These are phyloP conservation scores for Prionace glauca DNA, from an alignment of 2,797 vertebrate species.

Conservation along the genomic window DNA sequence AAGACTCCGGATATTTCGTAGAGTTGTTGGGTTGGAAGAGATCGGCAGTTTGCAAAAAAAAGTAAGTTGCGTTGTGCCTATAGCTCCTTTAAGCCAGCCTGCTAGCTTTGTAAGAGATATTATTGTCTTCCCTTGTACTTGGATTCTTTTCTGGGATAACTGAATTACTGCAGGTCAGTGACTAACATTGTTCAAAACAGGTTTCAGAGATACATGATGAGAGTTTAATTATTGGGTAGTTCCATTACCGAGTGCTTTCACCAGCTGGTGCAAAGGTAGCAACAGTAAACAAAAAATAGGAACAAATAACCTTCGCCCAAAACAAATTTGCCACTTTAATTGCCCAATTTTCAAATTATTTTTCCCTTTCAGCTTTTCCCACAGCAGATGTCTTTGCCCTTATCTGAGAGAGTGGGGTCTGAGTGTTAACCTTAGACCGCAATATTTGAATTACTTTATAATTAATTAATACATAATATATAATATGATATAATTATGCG, in stretches of 20 bases:
- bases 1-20: neutral
- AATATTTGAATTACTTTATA: neutral
- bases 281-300: neutral
- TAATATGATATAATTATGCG: no score
- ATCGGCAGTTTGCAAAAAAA: neutral
- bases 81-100: neutral
- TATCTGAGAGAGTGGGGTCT: neutral
- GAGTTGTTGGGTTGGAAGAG: no score
- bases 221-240: neutral
- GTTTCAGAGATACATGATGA: neutral
- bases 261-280: neutral
- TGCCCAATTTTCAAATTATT: neutral
- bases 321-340: neutral
- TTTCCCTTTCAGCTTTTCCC: neutral
- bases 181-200: conserved; percentile 4
- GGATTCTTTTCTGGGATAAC: neutral
- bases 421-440: neutral
- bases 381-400: neutral
- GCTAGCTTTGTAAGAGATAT: neutral
- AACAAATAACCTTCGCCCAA: neutral
- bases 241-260: neutral
- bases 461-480: no score
- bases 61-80: neutral
- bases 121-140: neutral
- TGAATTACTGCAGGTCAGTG: conserved; percentile 1